These are phyloP conservation scores for Eurytoma adleriae DNA, from an alignment of 2,888 invertebrate species.

Conservation along the genomic window DNA sequence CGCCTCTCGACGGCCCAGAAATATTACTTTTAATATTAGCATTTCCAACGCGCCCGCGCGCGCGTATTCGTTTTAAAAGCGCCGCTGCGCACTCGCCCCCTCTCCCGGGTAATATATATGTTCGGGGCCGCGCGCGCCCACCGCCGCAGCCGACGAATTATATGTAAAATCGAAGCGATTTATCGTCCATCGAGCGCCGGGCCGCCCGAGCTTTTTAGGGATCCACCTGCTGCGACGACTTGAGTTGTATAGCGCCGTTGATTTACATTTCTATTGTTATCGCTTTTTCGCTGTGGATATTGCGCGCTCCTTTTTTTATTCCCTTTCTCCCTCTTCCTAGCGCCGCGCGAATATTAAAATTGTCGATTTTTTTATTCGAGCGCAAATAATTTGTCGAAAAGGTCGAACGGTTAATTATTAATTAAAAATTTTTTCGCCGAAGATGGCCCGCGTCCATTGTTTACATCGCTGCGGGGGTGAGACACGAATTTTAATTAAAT, in stretches of 20 bases:
- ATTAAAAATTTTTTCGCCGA: too few relatives aligned
- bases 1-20: slow-evolving; percentile 66
- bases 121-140: not conserved
- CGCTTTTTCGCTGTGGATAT: not conserved
- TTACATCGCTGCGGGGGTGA: too few relatives aligned
- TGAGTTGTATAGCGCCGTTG: not conserved
- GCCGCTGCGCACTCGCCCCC: slow-evolving; percentile 9
- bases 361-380: too few relatives aligned
- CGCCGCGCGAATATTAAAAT: too few relatives aligned
- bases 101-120: slow-evolving; percentile 1
- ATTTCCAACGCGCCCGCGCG: slow-evolving; percentile 61
- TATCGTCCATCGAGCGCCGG: slow-evolving; percentile 28
- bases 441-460: too few relatives aligned
- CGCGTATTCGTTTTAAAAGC: slow-evolving; percentile 28
- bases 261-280: slow-evolving; percentile 10
- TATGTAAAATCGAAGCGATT: slow-evolving; percentile 49
- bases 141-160: slow-evolving; percentile 31
- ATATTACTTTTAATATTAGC: slow-evolving; percentile 76
- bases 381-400: not conserved
- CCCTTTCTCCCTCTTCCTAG: too few relatives aligned
- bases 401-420: not conserved
- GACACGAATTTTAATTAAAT: too few relatives aligned
- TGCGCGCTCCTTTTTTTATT: too few relatives aligned
- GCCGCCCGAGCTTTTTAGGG: not conserved
- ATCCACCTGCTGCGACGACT: not conserved